Evolutionary conservation across 2,113 vertebrate genomes (phyloP), one percentile per base, ranked within the genome.

Genomic region (Trachemys scripta): DNA sequence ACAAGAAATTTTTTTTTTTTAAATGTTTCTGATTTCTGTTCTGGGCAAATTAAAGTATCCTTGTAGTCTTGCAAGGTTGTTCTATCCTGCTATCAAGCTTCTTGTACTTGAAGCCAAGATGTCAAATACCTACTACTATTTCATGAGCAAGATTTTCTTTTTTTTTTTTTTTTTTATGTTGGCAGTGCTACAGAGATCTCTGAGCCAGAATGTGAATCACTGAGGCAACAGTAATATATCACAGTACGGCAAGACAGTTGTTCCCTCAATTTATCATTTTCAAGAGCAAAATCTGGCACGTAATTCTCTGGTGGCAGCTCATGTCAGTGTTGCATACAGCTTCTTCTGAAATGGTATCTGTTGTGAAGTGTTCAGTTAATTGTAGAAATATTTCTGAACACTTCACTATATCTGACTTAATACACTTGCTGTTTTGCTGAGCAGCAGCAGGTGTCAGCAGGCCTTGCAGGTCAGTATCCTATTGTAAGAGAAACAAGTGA

Each of bases 251-350:
- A 42, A 87, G 20, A 17, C 47, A 78, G 10, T 57, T 82, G 19
- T 81, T 89, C 69, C 35, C 57, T 75, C 89, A 69, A 65, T 57
- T 81, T 14, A 2, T 22, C 19, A 2, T 59, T 97, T 93, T 78
- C 86, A 83, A 94, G 84, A 94, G 88, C 69, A 82, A 93, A 69
- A 47, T 35, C 27, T 20, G 51, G n/a, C 42, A 80, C 25, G 80
- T 81, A 78, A 25, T 50, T 87, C 5, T 0, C 0, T 81, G 14
- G 45, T 81, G 62, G 82, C 38, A 78, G 0, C 5, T 56, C 24
- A 29, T 3, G 1, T 65, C 25, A 57, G 35, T n/a, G 25, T 65
- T 49, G 22, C 20, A 38, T 38, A 22, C 19, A 25, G 42, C n/a
- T 76, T 76, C 38, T 76, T 76, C 20, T 45, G 38, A 76, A 76